These are phyloP conservation scores for Hycleus phaleratus DNA, from an alignment of 1,140 invertebrate species.

Conservation along the genomic window DNA sequence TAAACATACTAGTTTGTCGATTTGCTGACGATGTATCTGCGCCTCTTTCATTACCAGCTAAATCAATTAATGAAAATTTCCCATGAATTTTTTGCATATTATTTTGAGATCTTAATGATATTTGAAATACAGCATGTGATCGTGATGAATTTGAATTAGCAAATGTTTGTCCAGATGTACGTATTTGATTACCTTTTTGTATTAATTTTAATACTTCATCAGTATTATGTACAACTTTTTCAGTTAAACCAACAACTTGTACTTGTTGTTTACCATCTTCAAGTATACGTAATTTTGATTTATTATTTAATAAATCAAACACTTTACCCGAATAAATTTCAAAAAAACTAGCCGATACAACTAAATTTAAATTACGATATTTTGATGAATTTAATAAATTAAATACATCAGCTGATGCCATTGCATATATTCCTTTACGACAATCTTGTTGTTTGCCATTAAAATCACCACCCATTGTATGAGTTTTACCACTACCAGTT, in stretches of 20 bases:
- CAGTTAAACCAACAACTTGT: slow-evolving; percentile 75
- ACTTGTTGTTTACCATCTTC: slow-evolving; percentile 76
- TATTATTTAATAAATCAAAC: slow-evolving; percentile 93
- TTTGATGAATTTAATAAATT: slow-evolving; percentile 45
- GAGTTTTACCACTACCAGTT: slow-evolving; percentile 80
- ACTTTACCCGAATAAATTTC: slow-evolving; percentile 88
- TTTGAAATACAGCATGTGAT: slow-evolving; percentile 87
- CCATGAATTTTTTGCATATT: slow-evolving; percentile 50
- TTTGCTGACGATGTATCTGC: slow-evolving; percentile 68
- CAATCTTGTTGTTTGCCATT: slow-evolving; percentile 66
- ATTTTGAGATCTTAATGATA: slow-evolving; percentile 44
- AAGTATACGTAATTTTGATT: slow-evolving; percentile 82
- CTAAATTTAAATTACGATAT: slow-evolving; percentile 55
- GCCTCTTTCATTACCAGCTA: slow-evolving; percentile 70
- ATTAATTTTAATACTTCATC: slow-evolving; percentile 75
- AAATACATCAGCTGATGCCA: slow-evolving; percentile 51
- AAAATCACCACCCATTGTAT: slow-evolving; percentile 77
- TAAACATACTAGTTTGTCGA: slow-evolving; percentile 53
- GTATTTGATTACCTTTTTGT: slow-evolving; percentile 59
- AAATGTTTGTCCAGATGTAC: slow-evolving; percentile 76
- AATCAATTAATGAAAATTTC: slow-evolving; percentile 73
- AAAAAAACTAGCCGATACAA: slow-evolving; percentile 76
- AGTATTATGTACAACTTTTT: slow-evolving; percentile 61
- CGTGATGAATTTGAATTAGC: slow-evolving; percentile 80
- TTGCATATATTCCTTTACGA: slow-evolving; percentile 64